These are phyloP conservation scores for Acomys russatus DNA, from an alignment of 2,797 vertebrate species.

Conservation along the genomic window DNA sequence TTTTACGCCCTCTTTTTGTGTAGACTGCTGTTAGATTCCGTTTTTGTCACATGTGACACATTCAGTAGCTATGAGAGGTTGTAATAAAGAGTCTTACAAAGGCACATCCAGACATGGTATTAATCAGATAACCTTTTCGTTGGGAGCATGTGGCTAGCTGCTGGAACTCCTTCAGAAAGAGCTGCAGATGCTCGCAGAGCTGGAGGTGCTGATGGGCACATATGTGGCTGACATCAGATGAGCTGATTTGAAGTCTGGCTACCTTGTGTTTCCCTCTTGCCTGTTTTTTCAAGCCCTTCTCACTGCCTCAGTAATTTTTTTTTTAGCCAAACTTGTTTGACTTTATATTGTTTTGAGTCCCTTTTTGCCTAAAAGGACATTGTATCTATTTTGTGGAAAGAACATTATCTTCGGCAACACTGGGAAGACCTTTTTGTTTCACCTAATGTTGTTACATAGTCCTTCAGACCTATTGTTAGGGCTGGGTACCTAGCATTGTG, in stretches of 20 bases:
- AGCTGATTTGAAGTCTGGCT: not conserved
- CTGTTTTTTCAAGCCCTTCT: not conserved
- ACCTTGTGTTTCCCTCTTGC: not conserved
- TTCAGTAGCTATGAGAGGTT: not conserved
- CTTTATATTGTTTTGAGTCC: not conserved
- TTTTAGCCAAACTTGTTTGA: not conserved
- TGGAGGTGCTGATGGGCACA: not conserved
- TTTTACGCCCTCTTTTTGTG: not conserved
- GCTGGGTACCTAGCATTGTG: not conserved
- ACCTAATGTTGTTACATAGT: not conserved
- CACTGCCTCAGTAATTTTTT: constrained; percentile 19
- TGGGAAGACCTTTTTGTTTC: not conserved
- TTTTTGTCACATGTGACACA: not conserved
- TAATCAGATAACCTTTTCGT: not conserved
- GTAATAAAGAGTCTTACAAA: not conserved
- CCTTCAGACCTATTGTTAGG: not conserved
- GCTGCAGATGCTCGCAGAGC: not conserved
- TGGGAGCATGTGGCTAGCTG: not conserved
- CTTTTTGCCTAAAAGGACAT: constrained; percentile 18
- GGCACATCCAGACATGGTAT: not conserved
- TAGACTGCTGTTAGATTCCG: not conserved
- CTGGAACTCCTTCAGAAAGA: not conserved
- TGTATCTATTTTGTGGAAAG: constrained; percentile 9
- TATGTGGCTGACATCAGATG: not conserved
- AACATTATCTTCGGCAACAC: not conserved